Conservation (phyloP, 2,888 invertebrate genomes). For the Galerucella nymphaeae region DNA sequence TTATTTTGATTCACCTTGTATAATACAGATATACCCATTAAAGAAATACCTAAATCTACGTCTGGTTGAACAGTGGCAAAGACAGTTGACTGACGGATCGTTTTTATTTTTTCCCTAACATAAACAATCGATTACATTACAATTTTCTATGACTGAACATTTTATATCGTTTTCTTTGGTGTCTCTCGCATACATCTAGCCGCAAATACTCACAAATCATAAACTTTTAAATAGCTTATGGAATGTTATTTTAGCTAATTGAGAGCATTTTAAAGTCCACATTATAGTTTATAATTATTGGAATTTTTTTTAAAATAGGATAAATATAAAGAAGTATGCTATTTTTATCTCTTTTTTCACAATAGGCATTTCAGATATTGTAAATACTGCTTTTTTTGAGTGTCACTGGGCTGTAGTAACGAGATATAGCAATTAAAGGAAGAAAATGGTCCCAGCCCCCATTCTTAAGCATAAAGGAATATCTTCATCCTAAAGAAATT, state of each 20-base stretch:
- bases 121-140: slow-evolving; percentile 63
- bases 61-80: slow-evolving; percentile 62
- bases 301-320: background rate
- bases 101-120: slow-evolving; percentile 65
- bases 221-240: background rate
- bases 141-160: slow-evolving; percentile 35
- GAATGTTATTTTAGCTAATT: slow-evolving; percentile 4
- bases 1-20: background rate
- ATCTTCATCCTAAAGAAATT: too few species aligned
- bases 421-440: too few species aligned
- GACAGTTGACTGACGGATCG: slow-evolving; percentile 66
- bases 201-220: slow-evolving; percentile 2
- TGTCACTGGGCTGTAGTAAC: too few species aligned
- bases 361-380: too few species aligned
- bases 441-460: too few species aligned
- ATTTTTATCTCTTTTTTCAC: too few species aligned
- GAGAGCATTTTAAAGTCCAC: background rate
- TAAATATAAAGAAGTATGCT: too few species aligned
- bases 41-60: slow-evolving; percentile 30
- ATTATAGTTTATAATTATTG: background rate
- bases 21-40: slow-evolving; percentile 13
- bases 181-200: background rate
- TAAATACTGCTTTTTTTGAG: too few species aligned
- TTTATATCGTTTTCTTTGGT: background rate
- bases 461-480: too few species aligned